Conservation (phyloP, 2,113 vertebrate species). For the Dolichallabes microphthalmus region DNA sequence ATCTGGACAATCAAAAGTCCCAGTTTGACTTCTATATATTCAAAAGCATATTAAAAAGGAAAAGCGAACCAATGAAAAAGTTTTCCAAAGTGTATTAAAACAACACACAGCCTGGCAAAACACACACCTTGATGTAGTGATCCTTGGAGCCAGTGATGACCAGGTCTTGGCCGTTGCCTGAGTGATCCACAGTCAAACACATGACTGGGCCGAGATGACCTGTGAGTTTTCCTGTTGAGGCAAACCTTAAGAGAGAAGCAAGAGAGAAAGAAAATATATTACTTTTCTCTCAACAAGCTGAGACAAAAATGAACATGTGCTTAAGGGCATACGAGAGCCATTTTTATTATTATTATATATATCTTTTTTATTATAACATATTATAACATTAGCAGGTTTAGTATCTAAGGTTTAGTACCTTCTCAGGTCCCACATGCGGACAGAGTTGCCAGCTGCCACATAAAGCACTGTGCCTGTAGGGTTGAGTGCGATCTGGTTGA, state of each 20-base stretch:
- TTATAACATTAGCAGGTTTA: background rate
- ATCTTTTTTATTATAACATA: background rate
- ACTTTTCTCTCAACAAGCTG: background rate
- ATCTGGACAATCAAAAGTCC: too few species aligned
- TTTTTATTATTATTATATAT: background rate
- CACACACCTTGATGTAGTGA: slow-evolving; percentile 92
- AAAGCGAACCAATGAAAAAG: background rate
- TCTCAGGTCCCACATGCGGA: slow-evolving; percentile 95
- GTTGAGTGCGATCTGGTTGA: slow-evolving; percentile 94
- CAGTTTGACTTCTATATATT: too few species aligned
- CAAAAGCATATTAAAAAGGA: background rate
- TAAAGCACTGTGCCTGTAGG: slow-evolving; percentile 89
- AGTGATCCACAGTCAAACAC: slow-evolving; percentile 93
- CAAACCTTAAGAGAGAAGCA: slow-evolving; percentile 79
- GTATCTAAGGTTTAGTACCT: slow-evolving; percentile 70
- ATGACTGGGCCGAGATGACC: slow-evolving; percentile 95
- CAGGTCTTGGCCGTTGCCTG: slow-evolving; percentile 86
- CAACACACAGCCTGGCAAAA: background rate
- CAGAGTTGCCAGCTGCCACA: slow-evolving; percentile 89
- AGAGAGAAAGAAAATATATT: background rate
- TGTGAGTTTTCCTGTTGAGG: slow-evolving; percentile 90
- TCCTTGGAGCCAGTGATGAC: slow-evolving; percentile 97
- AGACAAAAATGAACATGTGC: background rate
- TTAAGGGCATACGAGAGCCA: background rate
- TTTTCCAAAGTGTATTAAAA: background rate